Percentiles rank a stretch among this genome's conserved stretches.
Conservation (phyloP, 2,113 vertebrate species). For the Notechis scutatus region DNA sequence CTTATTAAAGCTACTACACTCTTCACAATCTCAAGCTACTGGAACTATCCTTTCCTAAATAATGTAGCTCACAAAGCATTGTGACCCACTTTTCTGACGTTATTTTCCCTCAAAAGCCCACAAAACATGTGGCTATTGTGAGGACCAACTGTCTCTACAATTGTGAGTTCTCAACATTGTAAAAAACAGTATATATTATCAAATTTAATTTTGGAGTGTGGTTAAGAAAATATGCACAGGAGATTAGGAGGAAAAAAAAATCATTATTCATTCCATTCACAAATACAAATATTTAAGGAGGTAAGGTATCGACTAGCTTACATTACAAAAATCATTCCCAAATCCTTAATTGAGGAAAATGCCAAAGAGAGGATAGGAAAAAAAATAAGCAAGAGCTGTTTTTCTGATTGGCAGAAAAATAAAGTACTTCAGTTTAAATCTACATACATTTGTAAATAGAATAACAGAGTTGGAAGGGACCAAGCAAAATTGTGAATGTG, state of each 20-base stretch:
- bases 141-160: neutral
- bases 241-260: neutral
- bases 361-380: neutral
- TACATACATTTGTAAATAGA: neutral
- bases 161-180: neutral
- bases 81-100: neutral
- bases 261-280: neutral
- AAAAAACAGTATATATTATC: neutral
- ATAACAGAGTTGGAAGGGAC: neutral
- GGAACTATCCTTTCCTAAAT: neutral
- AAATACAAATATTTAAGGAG: neutral
- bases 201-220: neutral
- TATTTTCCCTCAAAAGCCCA: neutral
- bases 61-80: neutral
- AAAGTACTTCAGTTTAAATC: neutral
- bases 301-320: neutral
- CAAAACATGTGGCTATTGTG: neutral
- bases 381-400: neutral
- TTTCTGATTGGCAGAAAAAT: neutral
- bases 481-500: neutral
- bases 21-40: neutral
- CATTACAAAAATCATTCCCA: neutral
- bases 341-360: neutral
- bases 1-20: neutral
- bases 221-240: neutral